A percentile compares a stretch with the other conserved stretches of the same genome.
Evolutionary conservation across 37 sponge, comb jelly and placozoan genomes (phyloP).

Genomic region (Corticium candelabrum): DNA sequence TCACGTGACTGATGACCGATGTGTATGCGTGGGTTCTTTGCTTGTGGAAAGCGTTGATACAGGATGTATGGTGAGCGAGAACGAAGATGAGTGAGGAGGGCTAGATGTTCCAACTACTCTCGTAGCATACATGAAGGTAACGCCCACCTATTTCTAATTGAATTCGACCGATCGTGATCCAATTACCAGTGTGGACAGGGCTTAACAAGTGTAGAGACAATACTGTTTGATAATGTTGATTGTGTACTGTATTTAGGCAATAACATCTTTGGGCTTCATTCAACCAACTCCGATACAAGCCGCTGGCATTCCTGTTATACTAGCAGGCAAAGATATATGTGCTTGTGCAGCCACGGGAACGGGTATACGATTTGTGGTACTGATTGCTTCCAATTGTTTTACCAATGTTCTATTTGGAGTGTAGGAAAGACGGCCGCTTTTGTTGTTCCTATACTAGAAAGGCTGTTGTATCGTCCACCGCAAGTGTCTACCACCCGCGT

Average conservation of each 20-base stretch:
- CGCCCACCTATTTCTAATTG: too few relatives aligned
- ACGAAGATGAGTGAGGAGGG: too few relatives aligned
- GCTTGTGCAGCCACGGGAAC: constrained; percentile 99
- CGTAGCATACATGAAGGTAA: too few relatives aligned
- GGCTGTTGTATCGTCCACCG: constrained; percentile 76
- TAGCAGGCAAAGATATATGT: constrained; percentile 97
- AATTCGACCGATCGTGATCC: too few relatives aligned
- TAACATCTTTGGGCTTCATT: constrained; percentile 67
- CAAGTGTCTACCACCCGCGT: constrained; percentile 45
- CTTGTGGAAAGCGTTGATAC: too few relatives aligned
- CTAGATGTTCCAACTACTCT: too few relatives aligned
- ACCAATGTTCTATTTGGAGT: neutral
- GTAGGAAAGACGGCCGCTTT: constrained; percentile 96
- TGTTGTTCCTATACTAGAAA: constrained; percentile 89
- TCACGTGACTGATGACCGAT: too few relatives aligned
- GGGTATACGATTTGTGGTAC: constrained; percentile 38
- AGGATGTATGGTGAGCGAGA: too few relatives aligned
- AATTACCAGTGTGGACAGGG: too few relatives aligned
- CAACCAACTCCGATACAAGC: constrained; percentile 94
- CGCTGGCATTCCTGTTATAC: constrained; percentile 84
- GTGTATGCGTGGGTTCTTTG: too few relatives aligned
- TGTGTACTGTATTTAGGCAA: constrained; percentile 34
- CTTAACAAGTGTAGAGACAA: too few relatives aligned
- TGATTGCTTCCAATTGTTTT: neutral
- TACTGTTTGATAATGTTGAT: too few relatives aligned